Base-by-base conservation (phyloP, 2,888 invertebrate species). In the Exocentrus adspersus region DNA sequence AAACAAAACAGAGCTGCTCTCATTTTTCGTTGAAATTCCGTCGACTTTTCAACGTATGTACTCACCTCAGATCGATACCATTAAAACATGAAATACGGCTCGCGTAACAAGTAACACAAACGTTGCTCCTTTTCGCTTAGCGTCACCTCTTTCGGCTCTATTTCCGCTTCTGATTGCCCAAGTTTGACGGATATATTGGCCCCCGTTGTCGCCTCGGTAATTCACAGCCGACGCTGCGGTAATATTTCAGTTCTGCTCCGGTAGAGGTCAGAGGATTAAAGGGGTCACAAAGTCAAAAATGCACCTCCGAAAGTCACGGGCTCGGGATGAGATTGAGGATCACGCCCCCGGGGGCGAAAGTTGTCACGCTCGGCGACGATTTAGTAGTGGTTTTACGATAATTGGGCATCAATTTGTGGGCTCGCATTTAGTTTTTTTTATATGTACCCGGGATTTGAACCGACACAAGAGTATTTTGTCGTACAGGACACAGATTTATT, bases 101-200 rank as follows among this genome's bases (percentile, higher is more conserved):
- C 17, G 43, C 16, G 19, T 10, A 43, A 42, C 28, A 41, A 9
- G 43, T 43, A 43, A 56, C 59, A 57, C 62, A 62, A 51, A 60
- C 69, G 67, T 75, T 75, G 76, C 77, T 78, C 78, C 78, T 74
- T 78, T 77, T 77, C 78, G 73, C 74, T 78, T 79, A 79, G 79
- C 80, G 80, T 80, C 80, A 79, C 75, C 77, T 77, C 77, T 77
- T 71, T 73, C 77, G 72, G 72, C 72, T 75, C 78, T 82, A 82
- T 81, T 81, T 81, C 81, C 78, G 1, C 80, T 81, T 80, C 79
- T 81, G 81, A 82, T 82, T 81, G 79, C 81, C 77, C 72, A 81
- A 81, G 78, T 82, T 81, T 81, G 81, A 81, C 82, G 77, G 80
- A 79, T 80, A 81, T 81, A 80, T 81, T 81, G 81, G 80, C 75